Conservation (phyloP, 2,797 vertebrate species). For the Potorous gilbertii region DNA sequence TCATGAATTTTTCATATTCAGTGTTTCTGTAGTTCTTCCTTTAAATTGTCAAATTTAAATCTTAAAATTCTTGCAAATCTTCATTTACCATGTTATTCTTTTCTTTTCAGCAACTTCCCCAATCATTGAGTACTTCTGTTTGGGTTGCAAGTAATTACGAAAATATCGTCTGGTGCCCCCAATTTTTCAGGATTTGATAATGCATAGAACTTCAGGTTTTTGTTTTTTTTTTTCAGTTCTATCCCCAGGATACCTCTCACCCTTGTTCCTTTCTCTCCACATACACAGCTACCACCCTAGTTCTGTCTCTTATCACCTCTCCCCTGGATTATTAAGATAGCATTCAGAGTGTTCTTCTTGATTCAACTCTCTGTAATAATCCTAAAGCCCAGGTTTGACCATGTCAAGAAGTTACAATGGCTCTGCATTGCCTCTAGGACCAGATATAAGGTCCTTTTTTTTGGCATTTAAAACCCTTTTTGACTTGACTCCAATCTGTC, state of each 20-base stretch:
- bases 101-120: neutral
- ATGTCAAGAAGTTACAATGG: neutral
- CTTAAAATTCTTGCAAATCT: neutral
- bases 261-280: neutral
- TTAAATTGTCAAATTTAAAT: no score
- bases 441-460: neutral
- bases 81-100: neutral
- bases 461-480: neutral
- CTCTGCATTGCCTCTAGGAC: neutral
- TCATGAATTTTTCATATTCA: neutral
- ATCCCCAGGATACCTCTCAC: neutral
- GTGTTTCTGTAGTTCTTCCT: neutral
- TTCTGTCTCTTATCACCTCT: neutral
- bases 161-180: no score
- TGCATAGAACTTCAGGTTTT: neutral
- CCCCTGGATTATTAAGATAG: neutral
- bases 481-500: neutral
- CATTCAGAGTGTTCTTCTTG: neutral
- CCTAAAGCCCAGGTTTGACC: neutral
- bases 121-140: neutral
- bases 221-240: neutral
- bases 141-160: no score
- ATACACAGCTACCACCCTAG: neutral
- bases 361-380: neutral
- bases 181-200: neutral